Base-by-base conservation (phyloP, 2,888 invertebrate genomes). In the Megaustenia siamemsis region DNA sequence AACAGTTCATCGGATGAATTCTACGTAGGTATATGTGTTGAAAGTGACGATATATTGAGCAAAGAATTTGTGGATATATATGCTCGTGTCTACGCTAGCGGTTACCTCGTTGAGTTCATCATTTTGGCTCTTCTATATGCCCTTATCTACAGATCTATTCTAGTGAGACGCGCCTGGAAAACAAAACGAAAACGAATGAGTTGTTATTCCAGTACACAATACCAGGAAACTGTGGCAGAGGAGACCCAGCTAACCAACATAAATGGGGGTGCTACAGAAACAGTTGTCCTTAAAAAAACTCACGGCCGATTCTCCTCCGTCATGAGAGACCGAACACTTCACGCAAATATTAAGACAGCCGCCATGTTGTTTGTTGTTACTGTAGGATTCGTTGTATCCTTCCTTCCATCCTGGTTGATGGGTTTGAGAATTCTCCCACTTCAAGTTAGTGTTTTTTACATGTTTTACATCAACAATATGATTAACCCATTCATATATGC, bases 361-460 rank as follows among this genome's bases (percentile, higher is more conserved):
- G 92, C 90, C 40, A 93, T 93, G 93, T 84, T 94, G 86, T 94
- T 93, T 89, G 93, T 93, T 15, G 94, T 94, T 12, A 93, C 93
- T 32, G 90, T 93, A 6, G 92, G 93, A 40, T 93, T 93, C 87
- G 90, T 93, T 32, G 87, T 93, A n/a, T 92, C 93, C 6, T 94
- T 93, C 87, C 87, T 93, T 56, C 94, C 94, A 6, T 92, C 93
- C 10, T 93, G 92, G 90, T 87, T 94, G 15, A 93, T 92, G 91
- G 91, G 92, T 0, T 89, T 92, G 35, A 75, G 88, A 63, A 83
- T 91, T 18, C 87, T 93, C 18, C 88, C 88, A 5, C 89, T 91
- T 85, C 91, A 91, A 80, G 84, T 89, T 77, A 89, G 92, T 35
- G 88, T 93, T 28, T 94, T 93, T 87, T 93, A 94, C 84, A 90